Evolutionary conservation across 1,140 invertebrate genomes (phyloP), one percentile per base, ranked within the genome.

Genomic region (Tyrophagus putrescentiae): DNA sequence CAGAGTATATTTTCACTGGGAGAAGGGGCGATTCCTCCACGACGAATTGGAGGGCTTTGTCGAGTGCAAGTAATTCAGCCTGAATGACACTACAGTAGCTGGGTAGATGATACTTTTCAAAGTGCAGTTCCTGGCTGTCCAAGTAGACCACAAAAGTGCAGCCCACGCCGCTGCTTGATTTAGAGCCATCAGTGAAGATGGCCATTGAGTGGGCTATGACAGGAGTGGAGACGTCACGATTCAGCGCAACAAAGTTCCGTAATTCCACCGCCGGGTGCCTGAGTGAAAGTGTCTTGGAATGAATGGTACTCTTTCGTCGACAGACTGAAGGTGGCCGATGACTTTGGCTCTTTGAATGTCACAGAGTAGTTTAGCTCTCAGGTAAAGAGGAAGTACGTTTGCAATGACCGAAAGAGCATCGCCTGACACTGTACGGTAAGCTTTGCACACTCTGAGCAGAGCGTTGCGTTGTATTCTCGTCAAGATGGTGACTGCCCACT

Each of bases 121-220:
- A 9, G 18, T 11, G 16, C 5, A 34, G 13, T 6, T 9, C 32
- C n/a, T 23, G 4, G 36, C 16, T 11, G 31, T 44, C 31, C 4
- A n/a, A 23, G 9, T 9, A 50, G 23, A 50, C 32, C 28, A 44
- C 56, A 23, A 42, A 57, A 16, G 56, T 39, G 16, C 32, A 9
- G 6, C 56, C 56, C 23, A 50, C 31, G 5, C 31, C 45, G 9
- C 9, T 39, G 5, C 45, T 27, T 6, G 31, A 57, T 39, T 57
- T 57, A 18, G 32, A 42, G 5, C 56, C 56, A 44, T 57, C 56
- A 6, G 56, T 57, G 56, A 57, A 57, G 23, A 53, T 53, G 23
- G 4, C 6, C 5, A 29, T 53, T 53, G 45, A 25, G 21, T 21
- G 31, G 7, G 23, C 18, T 6, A 21, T 18, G 7, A 13, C 18